A percentile compares a stretch with the other conserved stretches of the same genome.
These are phyloP conservation scores for Limnephilus rhombicus DNA, from an alignment of 2,888 invertebrate genomes.

Conservation along the genomic window DNA sequence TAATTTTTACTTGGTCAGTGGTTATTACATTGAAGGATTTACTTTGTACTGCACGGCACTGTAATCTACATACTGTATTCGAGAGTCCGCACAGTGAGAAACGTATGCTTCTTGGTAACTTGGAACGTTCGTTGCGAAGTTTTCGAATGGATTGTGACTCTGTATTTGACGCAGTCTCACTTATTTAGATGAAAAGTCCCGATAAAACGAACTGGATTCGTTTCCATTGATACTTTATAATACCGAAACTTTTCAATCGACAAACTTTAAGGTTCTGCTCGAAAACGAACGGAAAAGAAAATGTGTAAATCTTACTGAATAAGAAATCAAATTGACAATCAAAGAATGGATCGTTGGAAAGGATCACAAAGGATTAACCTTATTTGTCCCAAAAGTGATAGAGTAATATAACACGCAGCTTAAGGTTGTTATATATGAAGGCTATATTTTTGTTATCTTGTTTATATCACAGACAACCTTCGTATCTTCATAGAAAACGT, in stretches of 20 bases:
- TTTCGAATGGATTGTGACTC: constrained; percentile 58
- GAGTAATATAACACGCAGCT: not conserved
- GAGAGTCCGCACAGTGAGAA: not conserved
- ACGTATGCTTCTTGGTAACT: constrained; percentile 10
- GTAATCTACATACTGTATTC: not conserved
- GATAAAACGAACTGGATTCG: constrained; percentile 45
- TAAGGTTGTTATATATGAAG: not conserved
- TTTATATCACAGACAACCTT: not conserved
- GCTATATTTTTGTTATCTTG: not conserved
- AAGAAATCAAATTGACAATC: constrained; percentile 46
- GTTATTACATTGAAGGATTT: not conserved
- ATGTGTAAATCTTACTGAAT: constrained; percentile 53
- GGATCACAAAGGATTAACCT: not conserved
- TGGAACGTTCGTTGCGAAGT: constrained; percentile 27
- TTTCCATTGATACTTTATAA: constrained; percentile 48
- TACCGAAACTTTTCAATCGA: constrained; percentile 53
- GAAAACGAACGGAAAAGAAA: constrained; percentile 37
- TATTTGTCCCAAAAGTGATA: not conserved
- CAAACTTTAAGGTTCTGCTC: constrained; percentile 47
- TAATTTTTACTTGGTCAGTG: no score
- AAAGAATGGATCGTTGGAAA: not conserved
- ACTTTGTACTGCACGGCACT: not conserved
- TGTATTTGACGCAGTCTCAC: constrained; percentile 48
- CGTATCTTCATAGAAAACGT: not conserved
- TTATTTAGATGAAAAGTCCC: constrained; percentile 52